phyloP scores from a whole-genome alignment of 2,888 invertebrate genomes.

The Chrysotoxum bicinctum region DNA sequence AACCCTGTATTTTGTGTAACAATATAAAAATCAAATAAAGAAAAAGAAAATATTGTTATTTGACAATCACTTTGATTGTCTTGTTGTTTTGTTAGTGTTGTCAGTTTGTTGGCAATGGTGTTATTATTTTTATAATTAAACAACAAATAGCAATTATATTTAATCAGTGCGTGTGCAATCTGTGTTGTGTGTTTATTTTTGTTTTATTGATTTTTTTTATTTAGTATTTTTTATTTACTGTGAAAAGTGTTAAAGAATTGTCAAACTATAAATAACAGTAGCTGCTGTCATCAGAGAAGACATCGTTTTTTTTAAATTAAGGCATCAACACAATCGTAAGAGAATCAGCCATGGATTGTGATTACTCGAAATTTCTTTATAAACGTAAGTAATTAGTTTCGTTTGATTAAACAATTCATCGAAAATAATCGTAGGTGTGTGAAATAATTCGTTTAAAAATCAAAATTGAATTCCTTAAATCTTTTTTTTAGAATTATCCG shows the following conservation, averaged over 20 bases:
- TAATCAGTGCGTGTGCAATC: slow-evolving; percentile 53
- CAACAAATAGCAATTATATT: slow-evolving; percentile 50
- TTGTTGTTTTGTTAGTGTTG: slow-evolving; percentile 37
- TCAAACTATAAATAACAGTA: slow-evolving; percentile 23
- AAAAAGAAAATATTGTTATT: slow-evolving; percentile 56
- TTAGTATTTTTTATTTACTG: background rate
- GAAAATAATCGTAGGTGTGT: background rate
- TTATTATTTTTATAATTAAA: slow-evolving; percentile 34
- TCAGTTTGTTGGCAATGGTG: slow-evolving; percentile 26
- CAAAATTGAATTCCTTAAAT: background rate
- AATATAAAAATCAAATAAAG: slow-evolving; percentile 48
- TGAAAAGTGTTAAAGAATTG: slow-evolving; percentile 10
- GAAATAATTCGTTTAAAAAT: background rate
- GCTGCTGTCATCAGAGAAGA: background rate
- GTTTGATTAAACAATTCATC: background rate
- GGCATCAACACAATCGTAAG: slow-evolving; percentile 20
- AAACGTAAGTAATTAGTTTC: slow-evolving; percentile 59
- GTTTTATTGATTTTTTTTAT: slow-evolving; percentile 11
- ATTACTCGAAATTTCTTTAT: slow-evolving; percentile 71
- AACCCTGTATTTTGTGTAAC: slow-evolving; percentile 59
- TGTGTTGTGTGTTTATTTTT: slow-evolving; percentile 5
- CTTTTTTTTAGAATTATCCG: background rate
- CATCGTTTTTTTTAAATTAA: background rate
- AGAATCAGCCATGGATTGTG: slow-evolving; percentile 62
- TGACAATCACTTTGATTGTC: slow-evolving; percentile 64